Base-by-base conservation (phyloP, 2,888 invertebrate genomes). In the Epinotia brunnichana region DNA sequence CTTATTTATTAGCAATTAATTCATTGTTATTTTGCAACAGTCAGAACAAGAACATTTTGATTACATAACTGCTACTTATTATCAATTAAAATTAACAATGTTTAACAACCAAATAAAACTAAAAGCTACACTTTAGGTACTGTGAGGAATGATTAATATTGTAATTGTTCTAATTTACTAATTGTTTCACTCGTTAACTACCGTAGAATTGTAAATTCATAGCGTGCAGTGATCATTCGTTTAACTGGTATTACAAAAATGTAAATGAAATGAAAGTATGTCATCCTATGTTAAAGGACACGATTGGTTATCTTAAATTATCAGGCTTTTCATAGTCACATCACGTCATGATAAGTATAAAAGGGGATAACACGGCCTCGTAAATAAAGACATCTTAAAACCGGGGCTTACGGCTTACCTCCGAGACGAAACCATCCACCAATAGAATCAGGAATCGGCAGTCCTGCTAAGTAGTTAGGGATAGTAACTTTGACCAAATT, bases 361-460 rank as follows among this genome's bases (percentile, higher is more conserved):
- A 3, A 19, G 5, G 13, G n/a, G 54, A 41, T 41, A 21, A 41
- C 21, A 11, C 19, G 19, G 2, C 5, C 0, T 41, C 41, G 4
- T 56, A 66, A 15, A 56, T 15, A 56, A 24, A 66, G 9, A 54
- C 53, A 39, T 41, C n/a, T 2, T 5, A 39, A 41, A 56, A 56
- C 41, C 11, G 21, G 3, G 5, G 17, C 85, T 86, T 82, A 98
- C 98, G 5, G 17, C 85, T 86, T 82, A 98, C 98, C 94, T 90
- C 97, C 96, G 77, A 98, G 94, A 82, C 94, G 95, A 89, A 98
- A 97, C 96, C 97, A 97, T 85, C 98, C 98, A 76, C 96, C 95
- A 78, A 98, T 89, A 15, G 96, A 94, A 84, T 97, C 95, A 10
- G 98, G 98, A 87, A 98, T 95, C 21, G 98, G 98, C 77, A 98